A percentile compares a stretch with the other conserved stretches of the same genome.
These are phyloP conservation scores for Rhodinocichla rosea DNA, from an alignment of 2,113 vertebrate genomes.

Conservation along the genomic window DNA sequence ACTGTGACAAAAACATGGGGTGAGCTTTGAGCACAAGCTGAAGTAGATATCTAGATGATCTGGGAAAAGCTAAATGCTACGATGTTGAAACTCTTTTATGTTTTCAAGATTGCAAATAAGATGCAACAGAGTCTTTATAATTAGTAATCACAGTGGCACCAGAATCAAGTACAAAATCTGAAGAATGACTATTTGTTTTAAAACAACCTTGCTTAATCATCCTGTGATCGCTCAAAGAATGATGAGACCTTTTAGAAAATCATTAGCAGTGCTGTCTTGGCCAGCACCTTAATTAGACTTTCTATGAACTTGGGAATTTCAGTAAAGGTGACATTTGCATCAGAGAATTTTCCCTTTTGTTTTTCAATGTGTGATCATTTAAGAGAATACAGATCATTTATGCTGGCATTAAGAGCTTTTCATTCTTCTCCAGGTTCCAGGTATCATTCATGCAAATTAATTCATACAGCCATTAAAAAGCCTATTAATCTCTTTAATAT, in stretches of 20 bases:
- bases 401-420: slow-evolving; percentile 8
- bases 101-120: slow-evolving; percentile 34
- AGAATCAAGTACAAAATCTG: slow-evolving; percentile 7
- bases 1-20: background rate
- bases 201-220: slow-evolving; percentile 54
- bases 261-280: slow-evolving; percentile 28
- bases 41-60: background rate
- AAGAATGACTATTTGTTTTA: slow-evolving; percentile 53
- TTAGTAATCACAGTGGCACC: slow-evolving; percentile 5
- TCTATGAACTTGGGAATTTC: slow-evolving; percentile 47
- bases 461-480: slow-evolving; percentile 15
- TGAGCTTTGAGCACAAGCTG: background rate
- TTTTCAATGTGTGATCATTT: slow-evolving; percentile 39
- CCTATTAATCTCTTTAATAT: slow-evolving; percentile 53
- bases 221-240: background rate
- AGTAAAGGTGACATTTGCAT: slow-evolving; percentile 62
- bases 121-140: slow-evolving; percentile 2
- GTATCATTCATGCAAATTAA: slow-evolving; percentile 51
- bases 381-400: slow-evolving; percentile 35
- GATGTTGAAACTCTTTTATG: background rate
- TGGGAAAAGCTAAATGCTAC: background rate
- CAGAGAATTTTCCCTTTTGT: slow-evolving; percentile 35
- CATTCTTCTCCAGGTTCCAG: slow-evolving; percentile 19
- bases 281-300: slow-evolving; percentile 46
- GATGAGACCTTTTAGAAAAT: slow-evolving; percentile 64